A percentile compares a stretch with the other conserved stretches of the same genome.
Evolutionary conservation across 2,797 vertebrate species (phyloP).

Genomic region (Peromyscus melanophrys): DNA sequence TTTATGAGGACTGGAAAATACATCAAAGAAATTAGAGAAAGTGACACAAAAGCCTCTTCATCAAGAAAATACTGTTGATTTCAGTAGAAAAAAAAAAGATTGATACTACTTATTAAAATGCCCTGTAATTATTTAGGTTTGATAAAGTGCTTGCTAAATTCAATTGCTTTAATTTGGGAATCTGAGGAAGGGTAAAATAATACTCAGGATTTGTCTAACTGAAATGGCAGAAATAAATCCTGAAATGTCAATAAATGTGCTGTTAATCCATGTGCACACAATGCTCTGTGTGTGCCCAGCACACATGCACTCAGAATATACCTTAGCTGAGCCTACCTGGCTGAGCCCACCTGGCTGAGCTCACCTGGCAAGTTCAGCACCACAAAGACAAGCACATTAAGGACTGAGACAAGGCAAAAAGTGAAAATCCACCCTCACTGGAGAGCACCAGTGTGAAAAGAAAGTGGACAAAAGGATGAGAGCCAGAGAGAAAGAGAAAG

Average conservation of each 20-base stretch:
- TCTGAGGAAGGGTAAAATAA: slow-evolving; percentile 43
- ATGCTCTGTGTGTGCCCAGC: background rate
- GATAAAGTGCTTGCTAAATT: slow-evolving; percentile 46
- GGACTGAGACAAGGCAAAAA: background rate
- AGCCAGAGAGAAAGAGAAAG: background rate
- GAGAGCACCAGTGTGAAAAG: background rate
- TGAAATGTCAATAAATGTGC: background rate
- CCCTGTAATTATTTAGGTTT: slow-evolving; percentile 25
- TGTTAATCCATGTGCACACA: too few species aligned
- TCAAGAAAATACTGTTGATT: slow-evolving; percentile 13
- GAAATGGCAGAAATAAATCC: background rate
- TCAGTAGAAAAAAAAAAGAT: slow-evolving; percentile 50
- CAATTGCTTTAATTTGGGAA: slow-evolving; percentile 42
- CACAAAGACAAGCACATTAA: background rate
- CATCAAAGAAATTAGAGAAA: background rate
- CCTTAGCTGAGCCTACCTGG: background rate
- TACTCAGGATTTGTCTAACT: background rate
- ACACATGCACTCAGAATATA: background rate
- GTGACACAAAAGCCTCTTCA: background rate
- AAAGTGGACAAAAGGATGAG: background rate
- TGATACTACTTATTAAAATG: slow-evolving; percentile 24
- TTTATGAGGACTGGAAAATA: background rate
- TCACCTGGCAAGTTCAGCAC: background rate
- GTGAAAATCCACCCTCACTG: background rate
- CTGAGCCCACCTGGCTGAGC: background rate